These are phyloP conservation scores for Cerastoderma edule DNA, from an alignment of 2,888 invertebrate genomes.

Conservation along the genomic window DNA sequence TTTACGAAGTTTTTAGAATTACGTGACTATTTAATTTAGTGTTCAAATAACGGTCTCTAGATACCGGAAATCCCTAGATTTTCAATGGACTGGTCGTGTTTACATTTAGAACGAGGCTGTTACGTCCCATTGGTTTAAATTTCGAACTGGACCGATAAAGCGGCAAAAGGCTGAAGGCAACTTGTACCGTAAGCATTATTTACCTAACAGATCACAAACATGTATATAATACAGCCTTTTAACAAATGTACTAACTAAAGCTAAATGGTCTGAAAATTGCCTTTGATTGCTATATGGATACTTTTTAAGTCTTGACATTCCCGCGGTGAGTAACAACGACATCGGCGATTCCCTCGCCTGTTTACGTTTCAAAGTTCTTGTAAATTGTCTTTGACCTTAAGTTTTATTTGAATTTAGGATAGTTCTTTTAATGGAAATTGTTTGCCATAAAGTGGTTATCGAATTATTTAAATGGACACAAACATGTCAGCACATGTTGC, in stretches of 20 bases:
- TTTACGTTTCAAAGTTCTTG: not conserved
- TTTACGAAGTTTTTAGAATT: too few relatives aligned
- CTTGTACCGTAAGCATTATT: slow-evolving; percentile 1
- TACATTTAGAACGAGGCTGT: slow-evolving; percentile 54
- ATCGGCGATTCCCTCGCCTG: not conserved
- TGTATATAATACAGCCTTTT: not conserved
- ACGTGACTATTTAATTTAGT: too few relatives aligned
- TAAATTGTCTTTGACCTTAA: not conserved
- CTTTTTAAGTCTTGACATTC: not conserved
- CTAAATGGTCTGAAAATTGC: not conserved
- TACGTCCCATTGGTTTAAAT: not conserved
- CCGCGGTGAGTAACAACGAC: not conserved
- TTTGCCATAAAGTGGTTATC: too few relatives aligned
- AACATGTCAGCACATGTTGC: too few relatives aligned
- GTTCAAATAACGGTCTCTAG: too few relatives aligned
- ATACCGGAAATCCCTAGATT: too few relatives aligned
- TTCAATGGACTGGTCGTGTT: too few relatives aligned
- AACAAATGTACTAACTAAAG: not conserved
- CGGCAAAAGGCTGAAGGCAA: slow-evolving; percentile 17
- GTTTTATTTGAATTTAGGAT: too few relatives aligned
- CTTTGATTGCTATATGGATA: not conserved
- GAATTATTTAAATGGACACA: too few relatives aligned
- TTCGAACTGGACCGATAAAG: slow-evolving; percentile 4
- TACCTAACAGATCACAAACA: not conserved
- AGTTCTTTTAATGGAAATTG: too few relatives aligned